Base-by-base conservation (phyloP, 2,113 vertebrate species). In the pig (Sus scrofa) region DNA sequence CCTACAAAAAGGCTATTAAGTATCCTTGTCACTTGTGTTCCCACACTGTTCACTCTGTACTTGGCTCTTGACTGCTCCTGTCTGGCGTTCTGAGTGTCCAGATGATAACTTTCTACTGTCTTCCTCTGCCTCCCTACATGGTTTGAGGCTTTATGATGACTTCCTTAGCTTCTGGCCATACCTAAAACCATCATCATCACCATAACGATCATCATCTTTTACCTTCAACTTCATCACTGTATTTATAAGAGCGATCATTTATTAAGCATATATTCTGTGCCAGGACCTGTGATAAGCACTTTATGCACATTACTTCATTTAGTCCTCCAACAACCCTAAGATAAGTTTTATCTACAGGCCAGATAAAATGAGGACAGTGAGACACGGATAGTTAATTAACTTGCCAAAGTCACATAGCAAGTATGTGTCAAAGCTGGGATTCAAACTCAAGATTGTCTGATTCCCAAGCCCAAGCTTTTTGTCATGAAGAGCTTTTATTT, bases 301-400 rank as follows among this genome's bases (percentile, higher is more conserved):
- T 89, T 39, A 95, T 27, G 87, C 84, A 89, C 26, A 93, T 56
- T 85, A 91, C 54, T 62, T 97, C 90, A 89, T 91, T 94, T 92
- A 92, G 74, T 93, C 78, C 32, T 50, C 70, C 85, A 86, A 62
- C 60, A 89, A 86, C 62, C 83, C 60, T 75, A 83, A 92, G 37
- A 2, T 78, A 96, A 92, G 37, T 79, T 95, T 97, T 86, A 73
- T 54, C 32, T 84, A 73, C 4, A 91, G 60, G 77, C 82, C 6
- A 95, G 27, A 71, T 67, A 93, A 60, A 84, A 94, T 81, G 60
- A 93, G 44, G 52, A 94, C 86, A 94, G 32, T 83, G 60, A 96
- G 27, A 56, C 52, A 4, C 37, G 89, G 50, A 85, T 18, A 68
- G 39, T 65, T 93, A 88, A 92, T 84, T 86, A 87, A 81, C 30